Conservation (phyloP, 1,140 invertebrate species). For the Phortica variegata region DNA sequence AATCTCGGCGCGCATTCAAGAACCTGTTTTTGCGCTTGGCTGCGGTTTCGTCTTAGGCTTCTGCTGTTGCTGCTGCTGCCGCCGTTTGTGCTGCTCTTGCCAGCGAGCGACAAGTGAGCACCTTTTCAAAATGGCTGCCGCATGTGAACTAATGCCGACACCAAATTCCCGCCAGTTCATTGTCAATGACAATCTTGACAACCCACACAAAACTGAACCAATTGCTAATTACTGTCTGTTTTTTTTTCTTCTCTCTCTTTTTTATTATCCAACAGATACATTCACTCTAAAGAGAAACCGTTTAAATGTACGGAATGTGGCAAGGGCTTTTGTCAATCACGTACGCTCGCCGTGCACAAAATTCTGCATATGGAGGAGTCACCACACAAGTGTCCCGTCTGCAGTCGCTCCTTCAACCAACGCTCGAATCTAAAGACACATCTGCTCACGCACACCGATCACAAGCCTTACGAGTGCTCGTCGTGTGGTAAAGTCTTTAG, state of each 20-base stretch:
- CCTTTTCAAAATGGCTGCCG: constrained; percentile 53
- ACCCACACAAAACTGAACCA: constrained; percentile 6
- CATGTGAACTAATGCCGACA: constrained; percentile 40
- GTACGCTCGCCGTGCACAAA: constrained; percentile 91
- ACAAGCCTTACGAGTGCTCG: constrained; percentile 91
- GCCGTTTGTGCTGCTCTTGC: constrained; percentile 12
- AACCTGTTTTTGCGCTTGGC: constrained; percentile 18
- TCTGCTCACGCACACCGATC: constrained; percentile 90
- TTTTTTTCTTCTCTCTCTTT: constrained; percentile 32
- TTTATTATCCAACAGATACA: constrained; percentile 73
- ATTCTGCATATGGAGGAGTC: constrained; percentile 90
- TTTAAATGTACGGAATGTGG: constrained; percentile 95
- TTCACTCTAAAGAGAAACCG: constrained; percentile 95
- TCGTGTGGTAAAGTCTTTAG: constrained; percentile 86
- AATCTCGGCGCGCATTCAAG: constrained; percentile 27
- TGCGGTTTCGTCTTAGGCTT: background rate
- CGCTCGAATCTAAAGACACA: constrained; percentile 91
- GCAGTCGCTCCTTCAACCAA: constrained; percentile 85
- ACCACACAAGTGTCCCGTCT: constrained; percentile 88
- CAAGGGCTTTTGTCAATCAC: constrained; percentile 94
- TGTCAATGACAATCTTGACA: constrained; percentile 2
- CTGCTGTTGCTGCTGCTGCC: constrained; percentile 19
- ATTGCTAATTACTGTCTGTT: too few relatives aligned
- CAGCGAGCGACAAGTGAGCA: constrained; percentile 42
- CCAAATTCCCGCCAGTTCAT: constrained; percentile 16